phyloP scores from a whole-genome alignment of 1,140 invertebrate species.

The Caenorhabditis briggsae region DNA sequence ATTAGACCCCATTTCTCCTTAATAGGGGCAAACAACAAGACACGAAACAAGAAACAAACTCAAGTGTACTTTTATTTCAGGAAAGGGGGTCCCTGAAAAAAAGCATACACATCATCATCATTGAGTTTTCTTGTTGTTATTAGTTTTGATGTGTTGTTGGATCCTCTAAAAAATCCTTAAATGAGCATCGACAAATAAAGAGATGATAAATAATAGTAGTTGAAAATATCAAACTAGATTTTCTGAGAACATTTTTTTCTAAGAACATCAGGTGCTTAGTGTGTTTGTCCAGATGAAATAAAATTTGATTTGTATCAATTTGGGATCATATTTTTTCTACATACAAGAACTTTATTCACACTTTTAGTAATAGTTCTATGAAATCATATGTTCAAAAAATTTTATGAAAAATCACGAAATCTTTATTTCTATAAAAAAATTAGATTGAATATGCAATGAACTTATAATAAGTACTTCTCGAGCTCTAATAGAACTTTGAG shows the following conservation, averaged over 20 bases:
- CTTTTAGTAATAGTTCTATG: too few relatives aligned
- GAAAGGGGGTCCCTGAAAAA: neutral
- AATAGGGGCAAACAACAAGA: neutral
- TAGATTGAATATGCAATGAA: too few relatives aligned
- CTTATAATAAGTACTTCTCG: too few relatives aligned
- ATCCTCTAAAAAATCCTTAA: neutral
- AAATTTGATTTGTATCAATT: too few relatives aligned
- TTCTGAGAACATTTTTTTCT: neutral
- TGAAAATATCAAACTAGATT: neutral
- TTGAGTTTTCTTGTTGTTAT: neutral
- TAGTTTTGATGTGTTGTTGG: neutral
- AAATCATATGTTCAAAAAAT: too few relatives aligned
- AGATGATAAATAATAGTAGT: neutral
- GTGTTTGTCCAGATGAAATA: neutral
- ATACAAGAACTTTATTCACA: too few relatives aligned
- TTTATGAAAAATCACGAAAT: too few relatives aligned
- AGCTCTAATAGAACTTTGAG: too few relatives aligned
- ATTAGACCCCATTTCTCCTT: neutral
- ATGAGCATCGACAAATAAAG: too few relatives aligned
- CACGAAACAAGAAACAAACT: slow-evolving; percentile 7
- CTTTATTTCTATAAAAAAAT: too few relatives aligned
- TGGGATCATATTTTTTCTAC: too few relatives aligned
- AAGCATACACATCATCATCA: slow-evolving; percentile 5
- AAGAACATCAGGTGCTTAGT: neutral
- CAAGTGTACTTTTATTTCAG: slow-evolving; percentile 36